Base-by-base conservation (phyloP, 2,797 vertebrate genomes). In the Champsocephalus gunnari region DNA sequence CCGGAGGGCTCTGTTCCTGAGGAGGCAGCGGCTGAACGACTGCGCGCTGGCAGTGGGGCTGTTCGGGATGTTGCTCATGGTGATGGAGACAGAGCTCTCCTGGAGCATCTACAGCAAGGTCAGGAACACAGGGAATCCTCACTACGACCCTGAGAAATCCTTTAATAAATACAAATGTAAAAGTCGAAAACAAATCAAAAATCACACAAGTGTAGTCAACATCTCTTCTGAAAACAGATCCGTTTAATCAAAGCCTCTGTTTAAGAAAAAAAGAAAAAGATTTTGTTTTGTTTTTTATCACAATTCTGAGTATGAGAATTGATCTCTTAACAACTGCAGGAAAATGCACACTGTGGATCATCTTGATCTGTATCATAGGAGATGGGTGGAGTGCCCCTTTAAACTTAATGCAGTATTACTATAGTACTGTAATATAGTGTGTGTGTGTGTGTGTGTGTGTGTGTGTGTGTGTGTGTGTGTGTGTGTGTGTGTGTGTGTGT, bases 91-190 rank as follows among this genome's bases (percentile, higher is more conserved):
- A 0, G 97, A 98, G 92, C 96, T 98, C n/a, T 97, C 96, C 86
- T 97, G 97, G 97, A 96, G 97, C 50, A 88, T 97, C 83, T 98
- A 98, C 95, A 96, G 95, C 93, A 98, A 98, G 96, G 97, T 97
- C 93, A 94, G 91, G 50, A 38, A 61, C 21, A 45, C 43, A 41
- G 19, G 14, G 38, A 38, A 19, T 14, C 4, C n/a, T 14, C 28
- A 41, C 9, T 2, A 34, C 43, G 34, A 16, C 14, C 12, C n/a
- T 24, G 59, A 54, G 3, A 57, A 50, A 64, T 21, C 32, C 10
- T 28, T 12, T 24, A 11, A 60, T 12, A 61, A 38, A 63, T 12
- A 6, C n/a, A 17, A 48, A 57, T 45, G 51, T 16, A n/a, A 54
- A 56, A 0, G n/a, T 53, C n/a, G 49, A 38, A 3, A 28, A 28